phyloP scores from a whole-genome alignment of 2,888 invertebrate genomes.

The Aleiodes testaceus region DNA sequence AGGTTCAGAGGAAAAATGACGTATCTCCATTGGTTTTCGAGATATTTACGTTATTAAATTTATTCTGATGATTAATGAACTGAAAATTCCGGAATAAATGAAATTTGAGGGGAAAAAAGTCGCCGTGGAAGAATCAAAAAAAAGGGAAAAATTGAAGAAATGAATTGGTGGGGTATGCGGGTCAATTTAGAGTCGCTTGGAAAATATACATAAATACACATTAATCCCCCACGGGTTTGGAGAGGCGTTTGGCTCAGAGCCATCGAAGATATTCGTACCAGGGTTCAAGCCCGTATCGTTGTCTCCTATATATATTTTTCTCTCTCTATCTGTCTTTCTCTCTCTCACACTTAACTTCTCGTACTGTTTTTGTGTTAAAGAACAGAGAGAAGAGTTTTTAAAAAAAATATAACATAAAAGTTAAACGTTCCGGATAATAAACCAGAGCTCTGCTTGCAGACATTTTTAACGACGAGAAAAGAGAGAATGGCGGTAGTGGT shows the following conservation, averaged over 20 bases:
- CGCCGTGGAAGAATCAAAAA: background rate
- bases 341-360: slow-evolving; percentile 42
- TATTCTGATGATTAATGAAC: too few species aligned
- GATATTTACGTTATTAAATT: too few species aligned
- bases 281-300: slow-evolving; percentile 37
- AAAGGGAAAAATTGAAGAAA: slow-evolving; percentile 15
- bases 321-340: too few species aligned
- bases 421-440: slow-evolving; percentile 71
- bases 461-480: slow-evolving; percentile 61
- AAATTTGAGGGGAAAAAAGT: background rate
- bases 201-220: slow-evolving; percentile 67
- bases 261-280: slow-evolving; percentile 63
- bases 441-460: slow-evolving; percentile 66
- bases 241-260: slow-evolving; percentile 64
- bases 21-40: too few species aligned
- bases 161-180: slow-evolving; percentile 44
- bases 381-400: background rate
- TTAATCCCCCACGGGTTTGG: slow-evolving; percentile 61
- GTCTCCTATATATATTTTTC: slow-evolving; percentile 17
- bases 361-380: slow-evolving; percentile 52
- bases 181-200: slow-evolving; percentile 57
- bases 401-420: slow-evolving; percentile 55
- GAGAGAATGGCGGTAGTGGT: slow-evolving; percentile 1
- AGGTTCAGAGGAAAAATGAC: too few species aligned
- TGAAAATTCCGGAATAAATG: too few species aligned